phyloP scores from a whole-genome alignment of 1,140 invertebrate genomes.

The Mamestra configurata region DNA sequence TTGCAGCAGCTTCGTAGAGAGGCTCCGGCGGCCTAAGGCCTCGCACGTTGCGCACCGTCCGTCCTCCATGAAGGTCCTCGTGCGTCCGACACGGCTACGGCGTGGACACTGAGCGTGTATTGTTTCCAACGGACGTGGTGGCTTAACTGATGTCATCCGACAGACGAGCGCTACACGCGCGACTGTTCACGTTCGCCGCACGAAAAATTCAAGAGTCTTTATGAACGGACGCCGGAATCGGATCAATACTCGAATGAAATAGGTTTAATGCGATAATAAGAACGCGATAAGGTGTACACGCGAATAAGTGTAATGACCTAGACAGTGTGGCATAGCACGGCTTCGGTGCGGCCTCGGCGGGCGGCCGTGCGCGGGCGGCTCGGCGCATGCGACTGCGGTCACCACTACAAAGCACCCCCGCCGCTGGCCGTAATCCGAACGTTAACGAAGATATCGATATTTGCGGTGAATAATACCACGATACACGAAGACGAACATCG shows the following conservation, averaged over 20 bases:
- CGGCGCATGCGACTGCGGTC: constrained; percentile 79
- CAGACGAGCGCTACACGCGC: constrained; percentile 78
- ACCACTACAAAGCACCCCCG: constrained; percentile 75
- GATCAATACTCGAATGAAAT: constrained; percentile 83
- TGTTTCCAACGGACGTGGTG: constrained; percentile 81
- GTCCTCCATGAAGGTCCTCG: constrained; percentile 83
- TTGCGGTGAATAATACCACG: constrained; percentile 79
- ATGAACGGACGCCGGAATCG: constrained; percentile 67
- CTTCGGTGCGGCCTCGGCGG: constrained; percentile 79
- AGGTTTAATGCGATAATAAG: constrained; percentile 85
- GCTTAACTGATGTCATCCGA: constrained; percentile 86
- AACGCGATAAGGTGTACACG: constrained; percentile 84
- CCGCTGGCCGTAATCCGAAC: constrained; percentile 81
- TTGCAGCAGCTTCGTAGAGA: constrained; percentile 82
- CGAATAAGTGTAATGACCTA: constrained; percentile 85
- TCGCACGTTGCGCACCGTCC: constrained; percentile 83
- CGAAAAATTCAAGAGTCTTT: constrained; percentile 79
- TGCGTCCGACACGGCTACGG: constrained; percentile 80
- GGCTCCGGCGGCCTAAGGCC: constrained; percentile 80
- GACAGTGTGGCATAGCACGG: constrained; percentile 77
- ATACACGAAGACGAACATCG: constrained; percentile 68
- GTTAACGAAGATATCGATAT: constrained; percentile 80
- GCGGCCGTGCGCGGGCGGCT: constrained; percentile 80
- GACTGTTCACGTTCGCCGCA: constrained; percentile 72
- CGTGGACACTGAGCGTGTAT: constrained; percentile 83